These are phyloP conservation scores for Athetis lepigone DNA, from an alignment of 2,888 invertebrate genomes.

Conservation along the genomic window DNA sequence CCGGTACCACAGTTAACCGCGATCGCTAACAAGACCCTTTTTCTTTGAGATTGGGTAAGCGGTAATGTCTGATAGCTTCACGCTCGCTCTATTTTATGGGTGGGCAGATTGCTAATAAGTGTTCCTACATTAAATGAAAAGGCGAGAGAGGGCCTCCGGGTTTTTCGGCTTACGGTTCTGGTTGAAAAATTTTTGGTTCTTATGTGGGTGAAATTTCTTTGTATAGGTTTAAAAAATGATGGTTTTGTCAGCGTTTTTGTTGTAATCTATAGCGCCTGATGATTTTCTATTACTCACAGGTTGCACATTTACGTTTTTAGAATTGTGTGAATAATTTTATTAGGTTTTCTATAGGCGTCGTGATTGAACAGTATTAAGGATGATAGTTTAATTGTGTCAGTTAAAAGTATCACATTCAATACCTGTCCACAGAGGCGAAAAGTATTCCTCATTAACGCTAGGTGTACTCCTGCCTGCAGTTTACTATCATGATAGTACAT, in stretches of 20 bases:
- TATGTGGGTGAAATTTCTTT: not conserved
- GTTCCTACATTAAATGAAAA: constrained; percentile 41
- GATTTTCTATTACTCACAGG: not conserved
- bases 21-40: constrained; percentile 73
- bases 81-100: constrained; percentile 56
- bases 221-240: not conserved
- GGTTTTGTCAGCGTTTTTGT: not conserved
- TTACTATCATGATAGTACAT: too few relatives aligned
- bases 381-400: too few relatives aligned
- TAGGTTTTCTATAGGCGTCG: too few relatives aligned
- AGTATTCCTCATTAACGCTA: too few relatives aligned
- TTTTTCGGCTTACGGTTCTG: not conserved
- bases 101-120: constrained; percentile 60
- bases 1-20: constrained; percentile 81
- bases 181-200: not conserved
- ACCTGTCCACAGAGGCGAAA: too few relatives aligned
- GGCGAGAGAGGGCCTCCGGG: constrained; percentile 11
- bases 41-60: constrained; percentile 69
- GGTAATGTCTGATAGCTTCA: constrained; percentile 60
- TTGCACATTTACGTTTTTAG: too few relatives aligned
- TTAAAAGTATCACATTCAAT: too few relatives aligned
- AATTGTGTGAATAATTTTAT: too few relatives aligned
- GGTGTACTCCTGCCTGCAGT: too few relatives aligned
- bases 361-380: too few relatives aligned
- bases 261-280: constrained; percentile 10